Percentiles rank a stretch among this genome's conserved stretches.
Conservation (phyloP, 2,113 vertebrate species). For the Atrichornis clamosus region DNA sequence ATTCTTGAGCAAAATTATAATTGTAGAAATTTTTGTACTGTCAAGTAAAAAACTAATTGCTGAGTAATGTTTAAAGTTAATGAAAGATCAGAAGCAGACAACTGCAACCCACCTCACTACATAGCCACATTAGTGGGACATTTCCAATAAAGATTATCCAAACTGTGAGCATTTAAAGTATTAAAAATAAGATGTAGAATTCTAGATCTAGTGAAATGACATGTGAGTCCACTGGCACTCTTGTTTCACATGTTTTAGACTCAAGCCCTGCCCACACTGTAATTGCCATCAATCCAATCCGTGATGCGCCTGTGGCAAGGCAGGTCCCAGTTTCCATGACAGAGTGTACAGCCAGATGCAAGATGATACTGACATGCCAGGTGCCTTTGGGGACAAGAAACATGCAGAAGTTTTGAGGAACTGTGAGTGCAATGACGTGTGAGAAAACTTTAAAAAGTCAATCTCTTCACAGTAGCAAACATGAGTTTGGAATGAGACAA, state of each 20-base stretch:
- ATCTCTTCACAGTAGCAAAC: background rate
- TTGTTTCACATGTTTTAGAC: background rate
- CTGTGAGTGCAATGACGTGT: background rate
- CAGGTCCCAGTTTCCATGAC: background rate
- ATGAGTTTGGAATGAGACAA: background rate
- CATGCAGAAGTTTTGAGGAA: background rate
- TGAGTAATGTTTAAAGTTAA: background rate
- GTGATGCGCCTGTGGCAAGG: background rate
- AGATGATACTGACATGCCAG: background rate
- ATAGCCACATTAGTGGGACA: background rate
- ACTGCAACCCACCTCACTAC: background rate
- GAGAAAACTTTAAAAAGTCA: background rate
- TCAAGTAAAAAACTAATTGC: background rate
- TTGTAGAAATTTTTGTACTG: background rate
- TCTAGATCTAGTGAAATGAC: background rate
- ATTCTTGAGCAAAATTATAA: background rate
- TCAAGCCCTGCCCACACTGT: background rate
- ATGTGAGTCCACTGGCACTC: background rate
- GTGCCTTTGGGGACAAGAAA: background rate
- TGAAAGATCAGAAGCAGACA: background rate
- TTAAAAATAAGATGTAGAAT: background rate
- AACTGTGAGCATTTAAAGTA: background rate
- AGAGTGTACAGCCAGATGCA: background rate
- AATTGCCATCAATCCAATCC: background rate
- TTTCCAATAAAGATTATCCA: background rate